These are phyloP conservation scores for Coregonus clupeaformis DNA, from an alignment of 2,113 vertebrate genomes.

Conservation along the genomic window DNA sequence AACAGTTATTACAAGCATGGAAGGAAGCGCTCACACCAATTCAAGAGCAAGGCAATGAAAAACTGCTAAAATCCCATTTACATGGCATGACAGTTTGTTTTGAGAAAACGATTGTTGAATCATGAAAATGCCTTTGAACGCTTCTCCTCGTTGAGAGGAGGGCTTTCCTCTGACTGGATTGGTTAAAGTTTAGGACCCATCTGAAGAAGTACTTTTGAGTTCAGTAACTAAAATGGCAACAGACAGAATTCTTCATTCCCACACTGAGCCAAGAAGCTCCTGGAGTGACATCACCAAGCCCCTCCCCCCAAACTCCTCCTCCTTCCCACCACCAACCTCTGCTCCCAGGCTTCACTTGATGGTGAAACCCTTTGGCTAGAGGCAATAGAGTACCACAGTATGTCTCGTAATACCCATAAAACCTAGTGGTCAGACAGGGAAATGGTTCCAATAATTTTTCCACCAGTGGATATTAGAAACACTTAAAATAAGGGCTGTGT, in stretches of 20 bases:
- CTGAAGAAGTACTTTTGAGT: neutral
- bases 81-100: slow-evolving; percentile 6
- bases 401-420: too few species aligned
- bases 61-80: neutral
- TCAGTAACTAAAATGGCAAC: neutral
- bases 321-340: too few species aligned
- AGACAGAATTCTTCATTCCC: too few species aligned
- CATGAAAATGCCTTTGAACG: neutral
- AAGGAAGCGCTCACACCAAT: slow-evolving; percentile 12
- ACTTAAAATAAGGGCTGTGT: too few species aligned
- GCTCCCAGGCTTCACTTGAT: neutral
- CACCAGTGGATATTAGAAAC: too few species aligned
- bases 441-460: too few species aligned
- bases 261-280: too few species aligned
- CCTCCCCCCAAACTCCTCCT: too few species aligned
- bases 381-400: neutral
- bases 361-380: neutral
- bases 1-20: slow-evolving; percentile 48
- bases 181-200: neutral
- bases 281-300: too few species aligned
- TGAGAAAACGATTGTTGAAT: neutral
- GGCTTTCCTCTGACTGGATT: neutral
- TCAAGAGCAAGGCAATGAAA: slow-evolving; percentile 2
- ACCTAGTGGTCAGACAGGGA: too few species aligned
- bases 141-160: slow-evolving; percentile 5